Evolutionary conservation across 1,140 invertebrate species (phyloP).

Genomic region (Helicoverpa armigera): DNA sequence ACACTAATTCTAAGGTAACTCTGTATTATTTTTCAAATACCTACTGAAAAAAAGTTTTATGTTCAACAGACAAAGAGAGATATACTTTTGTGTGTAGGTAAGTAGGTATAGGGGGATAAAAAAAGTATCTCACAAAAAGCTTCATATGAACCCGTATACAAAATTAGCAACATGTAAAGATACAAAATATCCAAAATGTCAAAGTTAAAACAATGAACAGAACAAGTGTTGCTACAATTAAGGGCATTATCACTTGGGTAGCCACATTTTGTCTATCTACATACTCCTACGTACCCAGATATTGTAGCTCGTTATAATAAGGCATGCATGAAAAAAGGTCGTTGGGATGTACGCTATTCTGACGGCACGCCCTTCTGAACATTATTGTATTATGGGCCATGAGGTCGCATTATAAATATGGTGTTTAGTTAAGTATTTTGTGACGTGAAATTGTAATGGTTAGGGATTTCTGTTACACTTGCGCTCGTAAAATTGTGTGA

Average conservation of each 20-base stretch:
- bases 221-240: not conserved
- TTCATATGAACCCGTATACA: too few species aligned
- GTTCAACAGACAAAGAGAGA: too few species aligned
- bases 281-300: slow-evolving; percentile 34
- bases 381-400: slow-evolving; percentile 38
- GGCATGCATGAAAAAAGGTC: slow-evolving; percentile 59
- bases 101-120: not conserved
- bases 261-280: not conserved
- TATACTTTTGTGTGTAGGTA: too few species aligned
- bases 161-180: not conserved
- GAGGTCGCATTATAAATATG: slow-evolving; percentile 36
- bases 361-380: slow-evolving; percentile 49
- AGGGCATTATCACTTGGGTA: slow-evolving; percentile 8
- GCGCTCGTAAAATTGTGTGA: too few species aligned
- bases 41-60: too few species aligned
- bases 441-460: not conserved
- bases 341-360: slow-evolving; percentile 54
- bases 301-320: slow-evolving; percentile 52
- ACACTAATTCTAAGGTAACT: too few species aligned
- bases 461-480: too few species aligned
- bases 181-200: not conserved
- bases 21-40: too few species aligned
- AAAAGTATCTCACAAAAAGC: not conserved
- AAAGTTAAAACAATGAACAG: slow-evolving; percentile 5
- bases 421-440: not conserved